phyloP scores from a whole-genome alignment of 2,888 invertebrate species.

The Siphonodentalium dalli region DNA sequence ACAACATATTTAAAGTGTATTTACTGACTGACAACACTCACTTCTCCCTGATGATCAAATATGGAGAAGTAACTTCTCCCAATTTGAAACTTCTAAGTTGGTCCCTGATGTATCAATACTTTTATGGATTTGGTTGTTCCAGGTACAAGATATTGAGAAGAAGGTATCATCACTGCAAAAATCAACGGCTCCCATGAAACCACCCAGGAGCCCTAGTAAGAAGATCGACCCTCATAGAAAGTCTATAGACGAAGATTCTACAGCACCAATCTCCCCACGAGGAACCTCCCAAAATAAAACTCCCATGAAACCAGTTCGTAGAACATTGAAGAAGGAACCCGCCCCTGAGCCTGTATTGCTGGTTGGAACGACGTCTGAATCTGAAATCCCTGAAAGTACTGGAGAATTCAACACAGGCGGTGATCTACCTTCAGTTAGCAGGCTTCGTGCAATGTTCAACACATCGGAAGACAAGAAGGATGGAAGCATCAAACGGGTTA shows the following conservation, averaged over 20 bases:
- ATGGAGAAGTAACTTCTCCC: too few species aligned
- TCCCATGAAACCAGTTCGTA: neutral
- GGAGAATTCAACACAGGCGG: slow-evolving; percentile 46
- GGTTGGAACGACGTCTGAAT: slow-evolving; percentile 40
- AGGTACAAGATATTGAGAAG: slow-evolving; percentile 24
- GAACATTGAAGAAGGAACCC: slow-evolving; percentile 18
- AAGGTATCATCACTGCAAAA: slow-evolving; percentile 15
- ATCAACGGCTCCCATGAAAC: neutral
- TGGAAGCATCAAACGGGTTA: slow-evolving; percentile 40
- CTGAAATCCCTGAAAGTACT: slow-evolving; percentile 50
- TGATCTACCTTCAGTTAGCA: slow-evolving; percentile 55
- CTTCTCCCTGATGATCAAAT: too few species aligned
- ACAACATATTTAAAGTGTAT: too few species aligned
- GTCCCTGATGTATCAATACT: slow-evolving; percentile 1
- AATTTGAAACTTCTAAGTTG: too few species aligned
- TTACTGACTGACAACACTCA: too few species aligned
- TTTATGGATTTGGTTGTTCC: neutral
- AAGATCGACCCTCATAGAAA: too few species aligned
- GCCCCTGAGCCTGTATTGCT: slow-evolving; percentile 29
- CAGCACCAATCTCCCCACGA: neutral
- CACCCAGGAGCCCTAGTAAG: too few species aligned
- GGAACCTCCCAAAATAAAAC: neutral
- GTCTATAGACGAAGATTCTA: too few species aligned
- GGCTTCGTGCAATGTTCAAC: slow-evolving; percentile 51
- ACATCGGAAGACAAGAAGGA: slow-evolving; percentile 30